A percentile compares a stretch with the other conserved stretches of the same genome.
These are phyloP conservation scores for Sebastes diaconus DNA, from an alignment of 2,797 vertebrate genomes.

Conservation along the genomic window DNA sequence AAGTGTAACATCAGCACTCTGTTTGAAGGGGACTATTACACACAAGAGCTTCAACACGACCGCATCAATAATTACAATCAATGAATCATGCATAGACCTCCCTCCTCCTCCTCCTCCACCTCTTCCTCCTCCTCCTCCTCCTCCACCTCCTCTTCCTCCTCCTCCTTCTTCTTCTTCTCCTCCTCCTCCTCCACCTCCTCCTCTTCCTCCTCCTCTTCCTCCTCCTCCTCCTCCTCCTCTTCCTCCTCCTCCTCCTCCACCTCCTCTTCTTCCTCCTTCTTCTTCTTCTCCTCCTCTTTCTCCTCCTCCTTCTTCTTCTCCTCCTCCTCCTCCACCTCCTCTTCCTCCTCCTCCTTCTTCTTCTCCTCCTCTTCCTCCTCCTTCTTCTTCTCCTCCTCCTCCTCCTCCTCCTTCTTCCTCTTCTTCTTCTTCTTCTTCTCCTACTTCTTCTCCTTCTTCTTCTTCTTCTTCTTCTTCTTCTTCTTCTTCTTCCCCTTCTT, in stretches of 20 bases:
- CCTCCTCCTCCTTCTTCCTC: accelerated
- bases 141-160: too few species aligned
- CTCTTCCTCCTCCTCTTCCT: accelerated
- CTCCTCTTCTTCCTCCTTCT: accelerated
- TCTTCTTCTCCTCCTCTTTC: too few species aligned
- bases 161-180: accelerated
- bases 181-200: accelerated
- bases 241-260: accelerated
- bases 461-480: too few species aligned
- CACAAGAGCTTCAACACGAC: background rate
- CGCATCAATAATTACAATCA: constrained; percentile 1
- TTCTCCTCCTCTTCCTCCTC: too few species aligned
- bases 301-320: too few species aligned
- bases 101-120: background rate
- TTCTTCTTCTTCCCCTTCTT: too few species aligned
- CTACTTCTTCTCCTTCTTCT: too few species aligned
- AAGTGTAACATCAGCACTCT: background rate
- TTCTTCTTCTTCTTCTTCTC: too few species aligned
- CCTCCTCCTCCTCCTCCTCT: accelerated
- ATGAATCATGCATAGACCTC: constrained; percentile 4
- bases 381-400: too few species aligned
- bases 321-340: too few species aligned
- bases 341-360: too few species aligned
- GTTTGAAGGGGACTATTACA: background rate
- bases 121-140: accelerated